phyloP scores from a whole-genome alignment of 30 jellyfish, hydroid and myxozoan genomes.

The Turritopsis rubra region DNA sequence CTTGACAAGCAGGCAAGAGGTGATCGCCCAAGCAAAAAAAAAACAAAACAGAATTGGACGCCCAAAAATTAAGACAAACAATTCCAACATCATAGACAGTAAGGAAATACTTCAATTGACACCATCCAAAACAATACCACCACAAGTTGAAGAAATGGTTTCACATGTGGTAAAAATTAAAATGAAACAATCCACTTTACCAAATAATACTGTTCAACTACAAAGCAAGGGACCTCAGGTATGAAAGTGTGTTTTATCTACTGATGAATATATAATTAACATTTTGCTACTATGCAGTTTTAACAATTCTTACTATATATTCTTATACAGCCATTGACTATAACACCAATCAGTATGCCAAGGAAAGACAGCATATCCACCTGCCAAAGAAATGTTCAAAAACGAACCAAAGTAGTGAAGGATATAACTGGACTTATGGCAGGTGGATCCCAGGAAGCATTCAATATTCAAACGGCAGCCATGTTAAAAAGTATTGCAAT shows the following conservation, averaged over 20 bases:
- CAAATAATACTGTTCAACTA: not conserved
- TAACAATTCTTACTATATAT: not conserved
- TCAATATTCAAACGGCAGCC: not conserved
- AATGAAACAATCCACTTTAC: constrained; percentile 4
- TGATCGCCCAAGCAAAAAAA: not conserved
- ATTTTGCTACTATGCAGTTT: not conserved
- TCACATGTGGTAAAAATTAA: not conserved
- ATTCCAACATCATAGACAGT: not conserved
- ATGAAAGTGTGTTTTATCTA: not conserved
- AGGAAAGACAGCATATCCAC: not conserved
- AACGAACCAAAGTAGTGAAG: not conserved
- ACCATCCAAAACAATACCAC: not conserved
- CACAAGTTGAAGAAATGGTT: not conserved
- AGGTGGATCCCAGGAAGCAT: not conserved
- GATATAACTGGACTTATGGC: not conserved
- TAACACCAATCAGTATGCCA: not conserved
- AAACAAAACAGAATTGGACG: not conserved
- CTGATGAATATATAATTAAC: not conserved
- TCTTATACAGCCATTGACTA: not conserved
- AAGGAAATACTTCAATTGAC: not conserved
- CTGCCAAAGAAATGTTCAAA: not conserved
- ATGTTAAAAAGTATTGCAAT: not conserved
- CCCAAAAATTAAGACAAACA: not conserved
- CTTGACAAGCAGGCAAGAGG: not conserved
- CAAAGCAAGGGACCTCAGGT: not conserved